Base-by-base conservation (phyloP, 2,888 invertebrate genomes). In the Rhimphoctona megacephalus region DNA sequence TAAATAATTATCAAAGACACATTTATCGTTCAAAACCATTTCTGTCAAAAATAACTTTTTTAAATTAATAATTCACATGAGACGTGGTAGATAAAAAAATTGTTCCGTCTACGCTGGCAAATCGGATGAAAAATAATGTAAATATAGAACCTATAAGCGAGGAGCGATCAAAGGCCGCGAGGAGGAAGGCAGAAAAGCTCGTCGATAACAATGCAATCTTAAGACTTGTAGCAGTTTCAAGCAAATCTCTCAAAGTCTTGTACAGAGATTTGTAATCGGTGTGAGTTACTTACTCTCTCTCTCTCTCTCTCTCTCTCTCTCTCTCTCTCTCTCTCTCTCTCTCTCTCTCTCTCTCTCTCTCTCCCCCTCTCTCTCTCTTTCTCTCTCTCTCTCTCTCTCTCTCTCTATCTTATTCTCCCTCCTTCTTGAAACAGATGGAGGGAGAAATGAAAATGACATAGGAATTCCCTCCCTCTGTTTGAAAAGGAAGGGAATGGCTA, bases 141-240 rank as follows among this genome's bases (percentile, higher is more conserved):
- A n/a, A 61, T 9, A 57, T 14, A n/a, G 25, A 17, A 11, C 39
- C 46, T 61, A 61, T 4, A 25, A 74, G 61, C 6, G 19, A 25
- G 57, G 19, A 72, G 52, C 69, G 80, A 81, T 77, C 81, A 81
- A 72, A 85, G 81, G 85, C 81, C 85, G 77, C 25, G 57, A 25
- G 46, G 22, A 46, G 73, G 36, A 25, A 52, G 22, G 69, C 39
- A 33, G 19, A 36, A n/a, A 43, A 30, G 39, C n/a, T 67, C 57
- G n/a, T 25, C 69, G 78, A 79, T 79, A 54, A 22, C 30, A 39
- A 19, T 22, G 52, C 54, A 79, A 69, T 52, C 69, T 43, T 1
- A 11, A 61, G 25, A 49, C 70, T 22, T 74, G 43, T 46, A 61
- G 61, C 39, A 76, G 30, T 19, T 76, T 30, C 43, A 43, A 69